A percentile compares a stretch with the other conserved stretches of the same genome.
These are phyloP conservation scores for Scaptodrosophila lebanonensis DNA, from an alignment of 1,140 invertebrate species.

Conservation along the genomic window DNA sequence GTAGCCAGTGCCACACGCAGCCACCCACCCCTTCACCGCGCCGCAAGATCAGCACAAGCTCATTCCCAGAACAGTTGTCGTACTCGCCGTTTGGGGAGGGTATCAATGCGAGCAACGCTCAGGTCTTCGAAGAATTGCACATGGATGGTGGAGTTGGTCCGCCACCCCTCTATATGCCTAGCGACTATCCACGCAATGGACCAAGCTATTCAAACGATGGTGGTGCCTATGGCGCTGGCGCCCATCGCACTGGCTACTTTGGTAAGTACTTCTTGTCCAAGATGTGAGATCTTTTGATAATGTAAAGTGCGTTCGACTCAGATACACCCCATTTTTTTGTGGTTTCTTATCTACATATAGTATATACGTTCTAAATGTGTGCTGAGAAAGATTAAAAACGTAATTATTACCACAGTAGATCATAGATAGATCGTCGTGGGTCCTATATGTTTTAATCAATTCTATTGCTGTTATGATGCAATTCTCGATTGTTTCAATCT, in stretches of 20 bases:
- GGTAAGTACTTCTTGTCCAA: constrained; percentile 45
- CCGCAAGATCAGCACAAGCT: constrained; percentile 82
- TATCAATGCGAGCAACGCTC: constrained; percentile 16
- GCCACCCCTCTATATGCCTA: constrained; percentile 75
- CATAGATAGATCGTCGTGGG: too few species aligned
- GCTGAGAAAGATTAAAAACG: too few species aligned
- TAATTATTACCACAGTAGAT: too few species aligned
- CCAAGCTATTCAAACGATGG: constrained; percentile 73
- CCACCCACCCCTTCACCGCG: constrained; percentile 84
- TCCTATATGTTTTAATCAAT: too few species aligned
- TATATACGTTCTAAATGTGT: too few species aligned
- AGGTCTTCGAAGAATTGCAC: constrained; percentile 58
- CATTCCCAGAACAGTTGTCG: constrained; percentile 43
- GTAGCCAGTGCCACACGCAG: constrained; percentile 58
- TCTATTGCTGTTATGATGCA: too few species aligned
- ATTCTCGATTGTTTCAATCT: too few species aligned
- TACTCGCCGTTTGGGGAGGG: constrained; percentile 5
- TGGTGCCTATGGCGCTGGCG: constrained; percentile 59
- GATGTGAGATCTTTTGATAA: background rate
- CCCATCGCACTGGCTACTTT: constrained; percentile 69
- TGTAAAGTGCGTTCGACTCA: background rate
- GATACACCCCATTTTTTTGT: too few species aligned
- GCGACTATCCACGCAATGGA: constrained; percentile 77
- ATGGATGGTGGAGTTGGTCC: constrained; percentile 56
- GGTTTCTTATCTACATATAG: too few species aligned